phyloP scores from a whole-genome alignment of 2,113 vertebrate species.

The Chinchilla lanigera region DNA sequence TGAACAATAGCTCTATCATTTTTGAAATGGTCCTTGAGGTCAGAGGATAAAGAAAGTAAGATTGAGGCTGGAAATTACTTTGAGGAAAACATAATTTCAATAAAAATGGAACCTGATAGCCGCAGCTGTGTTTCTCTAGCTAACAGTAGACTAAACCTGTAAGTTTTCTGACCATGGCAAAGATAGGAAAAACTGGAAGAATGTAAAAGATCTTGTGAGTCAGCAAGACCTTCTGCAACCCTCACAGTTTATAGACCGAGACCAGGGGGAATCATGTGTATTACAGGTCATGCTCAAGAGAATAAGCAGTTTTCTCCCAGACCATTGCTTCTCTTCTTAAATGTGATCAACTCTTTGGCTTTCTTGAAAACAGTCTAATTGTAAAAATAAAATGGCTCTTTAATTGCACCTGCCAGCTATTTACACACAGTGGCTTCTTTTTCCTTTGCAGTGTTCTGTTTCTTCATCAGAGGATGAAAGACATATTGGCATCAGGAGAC shows the following conservation, averaged over 20 bases:
- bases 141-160: not conserved
- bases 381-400: not conserved
- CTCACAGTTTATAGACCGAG: not conserved
- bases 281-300: not conserved
- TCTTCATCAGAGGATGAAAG: constrained; percentile 93
- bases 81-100: constrained; percentile 62
- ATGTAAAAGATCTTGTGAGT: not conserved
- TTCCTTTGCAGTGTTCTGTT: constrained; percentile 86
- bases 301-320: not conserved
- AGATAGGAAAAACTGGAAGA: not conserved
- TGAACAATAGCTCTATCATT: constrained; percentile 35
- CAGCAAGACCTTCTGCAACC: constrained; percentile 42
- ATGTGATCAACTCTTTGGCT: not conserved
- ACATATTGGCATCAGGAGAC: constrained; percentile 89
- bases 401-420: not conserved
- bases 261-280: not conserved
- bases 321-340: constrained; percentile 8
- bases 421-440: not conserved
- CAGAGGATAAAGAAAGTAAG: constrained; percentile 60
- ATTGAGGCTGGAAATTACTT: constrained; percentile 64
- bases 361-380: not conserved
- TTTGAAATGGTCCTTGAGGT: constrained; percentile 23
- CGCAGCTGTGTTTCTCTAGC: not conserved
- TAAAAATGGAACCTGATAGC: constrained; percentile 51
- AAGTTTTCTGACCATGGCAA: constrained; percentile 5